Percentiles rank a stretch among this genome's conserved stretches.
Evolutionary conservation across 2,888 invertebrate genomes (phyloP).

Genomic region (Polietes domitor): DNA sequence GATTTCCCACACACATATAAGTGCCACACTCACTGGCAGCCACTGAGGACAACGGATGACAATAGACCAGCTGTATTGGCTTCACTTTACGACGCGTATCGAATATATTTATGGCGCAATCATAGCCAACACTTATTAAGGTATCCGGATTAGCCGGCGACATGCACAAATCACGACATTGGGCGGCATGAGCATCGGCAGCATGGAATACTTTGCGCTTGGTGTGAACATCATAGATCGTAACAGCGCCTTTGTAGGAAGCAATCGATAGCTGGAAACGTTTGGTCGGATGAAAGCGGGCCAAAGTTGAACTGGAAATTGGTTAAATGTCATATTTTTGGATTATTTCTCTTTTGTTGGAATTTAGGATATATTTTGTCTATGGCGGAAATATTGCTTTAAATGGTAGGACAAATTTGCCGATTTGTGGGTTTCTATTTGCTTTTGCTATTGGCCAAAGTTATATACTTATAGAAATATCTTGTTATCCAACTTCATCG

Average conservation of each 20-base stretch:
- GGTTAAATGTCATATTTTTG: no score
- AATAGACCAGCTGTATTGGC: slow-evolving; percentile 72
- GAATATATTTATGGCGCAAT: slow-evolving; percentile 79
- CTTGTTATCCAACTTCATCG: no score
- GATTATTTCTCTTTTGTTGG: no score
- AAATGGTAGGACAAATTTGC: no score
- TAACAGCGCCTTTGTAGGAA: slow-evolving; percentile 77
- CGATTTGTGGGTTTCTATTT: no score
- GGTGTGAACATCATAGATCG: slow-evolving; percentile 76
- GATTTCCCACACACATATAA: slow-evolving; percentile 78
- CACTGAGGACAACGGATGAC: slow-evolving; percentile 78
- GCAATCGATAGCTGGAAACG: slow-evolving; percentile 77
- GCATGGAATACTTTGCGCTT: slow-evolving; percentile 75
- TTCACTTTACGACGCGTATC: slow-evolving; percentile 77
- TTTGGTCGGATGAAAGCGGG: slow-evolving; percentile 79
- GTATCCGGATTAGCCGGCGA: slow-evolving; percentile 74
- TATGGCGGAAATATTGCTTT: no score
- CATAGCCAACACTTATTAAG: slow-evolving; percentile 79
- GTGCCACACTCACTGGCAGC: slow-evolving; percentile 78
- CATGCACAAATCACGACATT: slow-evolving; percentile 79
- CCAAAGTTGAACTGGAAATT: slow-evolving; percentile 75
- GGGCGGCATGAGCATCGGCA: slow-evolving; percentile 76
- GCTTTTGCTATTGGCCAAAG: no score
- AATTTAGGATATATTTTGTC: no score
- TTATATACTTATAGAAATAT: no score